These are phyloP conservation scores for Otis tarda DNA, from an alignment of 2,113 vertebrate genomes.

Conservation along the genomic window DNA sequence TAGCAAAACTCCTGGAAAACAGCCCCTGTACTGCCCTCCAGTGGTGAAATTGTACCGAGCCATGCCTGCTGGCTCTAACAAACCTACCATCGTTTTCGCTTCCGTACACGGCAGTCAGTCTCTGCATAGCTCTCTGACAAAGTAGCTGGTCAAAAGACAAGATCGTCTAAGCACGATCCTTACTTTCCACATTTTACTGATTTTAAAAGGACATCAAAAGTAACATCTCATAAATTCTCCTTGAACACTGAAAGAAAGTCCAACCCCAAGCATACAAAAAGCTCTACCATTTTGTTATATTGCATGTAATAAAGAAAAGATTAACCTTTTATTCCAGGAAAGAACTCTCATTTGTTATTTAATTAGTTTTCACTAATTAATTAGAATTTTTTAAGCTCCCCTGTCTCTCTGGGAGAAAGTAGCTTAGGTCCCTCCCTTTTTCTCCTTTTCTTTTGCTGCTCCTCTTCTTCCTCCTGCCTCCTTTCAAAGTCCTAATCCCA, in stretches of 20 bases:
- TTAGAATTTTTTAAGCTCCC: constrained; percentile 52
- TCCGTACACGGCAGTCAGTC: fast-evolving
- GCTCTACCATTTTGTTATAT: constrained; percentile 1
- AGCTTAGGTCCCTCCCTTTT: constrained; percentile 25
- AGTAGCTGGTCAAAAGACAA: not conserved
- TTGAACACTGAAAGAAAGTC: not conserved
- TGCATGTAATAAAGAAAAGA: constrained; percentile 55
- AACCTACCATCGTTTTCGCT: fast-evolving
- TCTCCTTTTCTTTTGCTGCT: constrained; percentile 37
- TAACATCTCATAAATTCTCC: not conserved
- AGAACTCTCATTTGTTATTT: constrained; percentile 51
- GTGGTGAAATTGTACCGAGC: not conserved
- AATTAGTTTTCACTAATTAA: constrained; percentile 69
- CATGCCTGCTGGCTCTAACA: fast-evolving
- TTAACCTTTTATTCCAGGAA: constrained; percentile 40
- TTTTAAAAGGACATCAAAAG: not conserved
- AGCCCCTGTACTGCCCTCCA: constrained; percentile 23
- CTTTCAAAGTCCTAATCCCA: constrained; percentile 59
- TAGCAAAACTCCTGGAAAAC: not conserved
- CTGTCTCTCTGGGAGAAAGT: constrained; percentile 45
- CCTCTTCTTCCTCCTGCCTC: constrained; percentile 33
- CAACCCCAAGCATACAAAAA: not conserved
- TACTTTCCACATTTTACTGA: not conserved
- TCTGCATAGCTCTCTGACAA: not conserved
- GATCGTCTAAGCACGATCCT: fast-evolving